Base-by-base conservation (phyloP, 2,113 vertebrate species). In the Proterorhinus semilunaris region DNA sequence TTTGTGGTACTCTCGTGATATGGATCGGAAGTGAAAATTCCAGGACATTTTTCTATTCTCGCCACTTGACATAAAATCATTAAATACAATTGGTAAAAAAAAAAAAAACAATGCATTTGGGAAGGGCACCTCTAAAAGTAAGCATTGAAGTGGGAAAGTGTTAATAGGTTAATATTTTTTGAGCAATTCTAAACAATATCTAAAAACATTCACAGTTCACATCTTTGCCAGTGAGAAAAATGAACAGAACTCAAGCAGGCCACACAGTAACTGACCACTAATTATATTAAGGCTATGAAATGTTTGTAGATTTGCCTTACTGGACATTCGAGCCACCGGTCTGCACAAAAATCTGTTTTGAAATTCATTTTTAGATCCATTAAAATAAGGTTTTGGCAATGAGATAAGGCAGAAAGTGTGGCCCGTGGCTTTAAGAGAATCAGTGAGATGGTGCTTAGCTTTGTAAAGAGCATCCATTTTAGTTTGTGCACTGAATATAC, bases 141-240 rank as follows among this genome's bases (percentile, higher is more conserved):
- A 68, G 62, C 48, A 71, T 71, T 36, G 72, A 65, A 52, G 74
- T 61, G 45, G 12, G 17, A 42, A 54, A 17, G 10, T 10, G 46
- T 10, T 17, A 16, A 46, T 6, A 12, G 47, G 62, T 78, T 52
- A 65, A 76, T 77, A 67, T 74, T 61, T 21, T 63, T 63, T 15
- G 44, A 46, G n/a, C 57, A 21, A n/a, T 5, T 50, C 62, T 46
- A 79, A 83, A 82, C 51, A 46, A 70, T 74, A 75, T 71, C 59
- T 63, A 73, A 72, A 76, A 69, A 89, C 72, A 83, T 88, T 88
- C 86, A 87, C 80, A 90, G 80, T 82, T 86, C 73, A 72, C 69
- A 68, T 55, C 61, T 21, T 71, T 74, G 46, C 75, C 55, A 16
- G 65, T 47, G 7, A 45, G 68, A 76, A 58, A 77, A 80, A 87